Evolutionary conservation across 2,888 invertebrate species (phyloP), one percentile per base, ranked within the genome.

Genomic region (Pachycephus smyrnensis): DNA sequence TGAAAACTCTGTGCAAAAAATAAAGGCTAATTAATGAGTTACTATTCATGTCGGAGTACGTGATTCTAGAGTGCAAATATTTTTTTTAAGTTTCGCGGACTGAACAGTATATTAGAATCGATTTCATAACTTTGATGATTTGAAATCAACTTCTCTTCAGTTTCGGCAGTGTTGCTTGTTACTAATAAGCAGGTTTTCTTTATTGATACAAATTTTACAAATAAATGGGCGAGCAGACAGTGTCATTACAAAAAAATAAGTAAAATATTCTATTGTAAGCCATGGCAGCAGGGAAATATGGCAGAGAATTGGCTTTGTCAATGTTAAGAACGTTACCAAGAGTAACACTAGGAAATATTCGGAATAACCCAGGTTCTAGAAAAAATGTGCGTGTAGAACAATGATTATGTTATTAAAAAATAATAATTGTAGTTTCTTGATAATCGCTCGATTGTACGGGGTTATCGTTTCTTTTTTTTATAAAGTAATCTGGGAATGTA

Each of bases 271-370:
- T 55, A 55, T 55, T 55, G 55, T 23, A 15, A 55, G 9, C 2
- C 31, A 71, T 71, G 71, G 71, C 71, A 71, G 31, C 32, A 31
- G 71, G 71, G 15, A 71, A 71, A 93, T 93, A 93, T 90, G 93
- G 95, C 74, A 93, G 94, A n/a, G 97, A 97, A 84, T 95, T 95
- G 89, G 97, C 97, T 0, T 91, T 97, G 78, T 93, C 94, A 83
- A 94, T 97, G 92, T 90, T 98, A 76, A 93, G 95, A 82, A 93
- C 94, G 15, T 92, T 97, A 82, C 98, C 98, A 0, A 93, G 98
- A 85, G 93, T 98, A 76, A 93, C 94, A 79, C 91, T 97, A 69
- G 93, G 91, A 40, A 98, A 98, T 92, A 93, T 98, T 82, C 93
- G 95, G 71, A 94, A 95, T 84, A 96, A 96, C 92, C 96, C 96